These are phyloP conservation scores for Cottoperca gobio DNA, from an alignment of 2,797 vertebrate genomes.

Conservation along the genomic window DNA sequence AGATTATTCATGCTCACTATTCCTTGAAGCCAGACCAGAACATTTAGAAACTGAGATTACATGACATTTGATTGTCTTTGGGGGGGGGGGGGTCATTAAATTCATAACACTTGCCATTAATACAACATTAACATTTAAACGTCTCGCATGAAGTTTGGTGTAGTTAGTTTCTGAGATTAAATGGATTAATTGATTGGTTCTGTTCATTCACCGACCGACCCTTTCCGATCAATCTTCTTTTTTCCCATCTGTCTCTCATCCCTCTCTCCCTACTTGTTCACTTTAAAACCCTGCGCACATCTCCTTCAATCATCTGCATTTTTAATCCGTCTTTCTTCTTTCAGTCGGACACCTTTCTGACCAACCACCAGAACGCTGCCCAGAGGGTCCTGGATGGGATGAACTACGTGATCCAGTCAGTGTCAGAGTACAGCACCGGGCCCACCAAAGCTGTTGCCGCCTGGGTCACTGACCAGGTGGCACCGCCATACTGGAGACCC, in stretches of 20 bases:
- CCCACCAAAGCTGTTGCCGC: constrained; percentile 86
- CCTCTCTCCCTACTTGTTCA: not conserved
- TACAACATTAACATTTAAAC: not conserved
- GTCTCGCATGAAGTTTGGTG: not conserved
- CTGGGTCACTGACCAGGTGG: constrained; percentile 90
- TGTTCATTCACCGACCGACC: too few species aligned
- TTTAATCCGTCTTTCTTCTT: not conserved
- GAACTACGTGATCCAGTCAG: constrained; percentile 86
- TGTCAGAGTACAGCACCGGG: constrained; percentile 86
- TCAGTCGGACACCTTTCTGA: constrained; percentile 83
- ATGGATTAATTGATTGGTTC: too few species aligned
- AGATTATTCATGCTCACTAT: not conserved
- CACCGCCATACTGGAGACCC: constrained; percentile 88
- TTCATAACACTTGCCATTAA: not conserved
- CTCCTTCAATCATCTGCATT: not conserved
- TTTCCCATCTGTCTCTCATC: not conserved
- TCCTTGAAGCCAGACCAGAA: not conserved
- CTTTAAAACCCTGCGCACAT: not conserved
- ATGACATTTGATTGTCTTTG: too few species aligned
- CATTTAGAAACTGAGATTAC: not conserved
- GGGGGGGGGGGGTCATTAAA: not conserved
- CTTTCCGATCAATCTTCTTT: too few species aligned
- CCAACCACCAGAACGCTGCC: constrained; percentile 87
- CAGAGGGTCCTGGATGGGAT: constrained; percentile 89
- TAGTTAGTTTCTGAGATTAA: too few species aligned